Evolutionary conservation across 2,888 invertebrate genomes (phyloP).

Genomic region (Cacoxenus indagator): DNA sequence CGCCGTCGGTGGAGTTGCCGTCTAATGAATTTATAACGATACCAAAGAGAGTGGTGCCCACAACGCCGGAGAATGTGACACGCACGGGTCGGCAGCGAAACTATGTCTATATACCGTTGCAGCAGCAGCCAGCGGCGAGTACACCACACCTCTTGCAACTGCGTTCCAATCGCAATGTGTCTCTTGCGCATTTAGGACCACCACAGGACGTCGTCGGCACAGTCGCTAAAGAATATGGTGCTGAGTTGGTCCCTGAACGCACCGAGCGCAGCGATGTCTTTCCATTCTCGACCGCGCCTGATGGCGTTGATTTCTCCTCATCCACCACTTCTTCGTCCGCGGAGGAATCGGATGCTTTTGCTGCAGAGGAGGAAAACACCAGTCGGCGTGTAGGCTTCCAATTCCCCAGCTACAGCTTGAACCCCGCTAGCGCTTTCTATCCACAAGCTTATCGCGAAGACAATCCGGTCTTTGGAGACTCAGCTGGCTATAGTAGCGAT

Average conservation of each 20-base stretch:
- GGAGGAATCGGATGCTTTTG: slow-evolving; percentile 20
- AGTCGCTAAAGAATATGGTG: slow-evolving; percentile 54
- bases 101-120: slow-evolving; percentile 67
- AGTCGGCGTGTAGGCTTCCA: slow-evolving; percentile 70
- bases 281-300: slow-evolving; percentile 42
- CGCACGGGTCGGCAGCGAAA: slow-evolving; percentile 56
- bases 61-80: slow-evolving; percentile 55
- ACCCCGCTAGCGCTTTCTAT: slow-evolving; percentile 67
- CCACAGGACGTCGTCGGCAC: slow-evolving; percentile 58
- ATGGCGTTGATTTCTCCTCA: slow-evolving; percentile 30
- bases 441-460: slow-evolving; percentile 71
- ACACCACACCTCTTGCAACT: slow-evolving; percentile 44
- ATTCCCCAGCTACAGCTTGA: slow-evolving; percentile 68
- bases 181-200: slow-evolving; percentile 59
- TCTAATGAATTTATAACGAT: slow-evolving; percentile 58
- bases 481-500: slow-evolving; percentile 61
- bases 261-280: slow-evolving; percentile 60
- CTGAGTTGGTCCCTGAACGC: slow-evolving; percentile 55
- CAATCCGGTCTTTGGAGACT: slow-evolving; percentile 64
- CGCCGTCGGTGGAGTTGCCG: slow-evolving; percentile 58
- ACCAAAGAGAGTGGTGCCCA: slow-evolving; percentile 63
- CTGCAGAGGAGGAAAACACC: slow-evolving; percentile 60
- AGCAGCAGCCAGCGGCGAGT: slow-evolving; percentile 19
- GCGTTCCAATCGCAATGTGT: slow-evolving; percentile 60
- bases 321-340: no score